phyloP scores from a whole-genome alignment of 2,888 invertebrate genomes.

The Crematogaster levior region DNA sequence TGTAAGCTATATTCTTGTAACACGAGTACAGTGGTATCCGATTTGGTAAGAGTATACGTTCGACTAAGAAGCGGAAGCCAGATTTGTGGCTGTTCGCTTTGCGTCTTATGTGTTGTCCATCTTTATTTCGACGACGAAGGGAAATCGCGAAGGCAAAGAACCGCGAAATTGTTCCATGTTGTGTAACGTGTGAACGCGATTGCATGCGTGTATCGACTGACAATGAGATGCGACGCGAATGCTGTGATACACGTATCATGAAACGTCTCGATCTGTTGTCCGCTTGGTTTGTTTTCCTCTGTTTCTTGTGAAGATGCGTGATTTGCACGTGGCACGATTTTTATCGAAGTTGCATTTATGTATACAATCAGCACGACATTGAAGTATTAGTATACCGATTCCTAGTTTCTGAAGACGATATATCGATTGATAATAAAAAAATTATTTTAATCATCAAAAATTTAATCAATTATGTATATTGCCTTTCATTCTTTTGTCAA shows the following conservation, averaged over 20 bases:
- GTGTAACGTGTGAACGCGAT: not conserved
- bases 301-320: constrained; percentile 30
- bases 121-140: not conserved
- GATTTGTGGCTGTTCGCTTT: constrained; percentile 22
- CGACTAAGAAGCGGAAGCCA: constrained; percentile 3
- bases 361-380: not conserved
- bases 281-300: constrained; percentile 34
- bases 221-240: not conserved
- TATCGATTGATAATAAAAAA: not conserved
- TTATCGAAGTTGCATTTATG: not conserved
- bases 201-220: constrained; percentile 3
- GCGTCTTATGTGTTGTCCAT: not conserved
- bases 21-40: constrained; percentile 8
- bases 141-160: constrained; percentile 14
- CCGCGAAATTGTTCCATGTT: not conserved
- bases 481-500: not conserved
- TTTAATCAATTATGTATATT: too few relatives aligned
- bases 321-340: constrained; percentile 22
- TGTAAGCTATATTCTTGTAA: constrained; percentile 28
- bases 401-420: not conserved
- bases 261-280: constrained; percentile 36
- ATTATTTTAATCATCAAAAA: not conserved
- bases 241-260: constrained; percentile 22
- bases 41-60: not conserved
- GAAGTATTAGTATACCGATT: not conserved